Evolutionary conservation across 2,888 invertebrate genomes (phyloP).

Genomic region (Mythimna lalbum): DNA sequence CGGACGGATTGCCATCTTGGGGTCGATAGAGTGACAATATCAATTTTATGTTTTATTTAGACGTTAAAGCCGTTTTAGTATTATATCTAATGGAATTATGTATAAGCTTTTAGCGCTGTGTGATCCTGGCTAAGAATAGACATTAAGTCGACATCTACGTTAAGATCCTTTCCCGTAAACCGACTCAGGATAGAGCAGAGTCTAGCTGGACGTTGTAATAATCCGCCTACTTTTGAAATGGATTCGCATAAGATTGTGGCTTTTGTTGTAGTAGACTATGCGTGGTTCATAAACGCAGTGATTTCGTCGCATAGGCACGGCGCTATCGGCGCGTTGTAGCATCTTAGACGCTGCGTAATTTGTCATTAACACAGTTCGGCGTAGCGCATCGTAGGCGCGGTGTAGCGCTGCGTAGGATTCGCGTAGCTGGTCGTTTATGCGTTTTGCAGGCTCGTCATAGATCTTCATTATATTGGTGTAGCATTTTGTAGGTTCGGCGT

Average conservation of each 20-base stretch:
- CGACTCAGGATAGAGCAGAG: slow-evolving; percentile 12
- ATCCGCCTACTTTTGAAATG: neutral
- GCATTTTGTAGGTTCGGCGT: neutral
- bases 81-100: slow-evolving; percentile 48
- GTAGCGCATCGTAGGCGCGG: neutral
- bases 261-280: neutral
- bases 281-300: neutral
- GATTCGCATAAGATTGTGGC: neutral
- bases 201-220: neutral
- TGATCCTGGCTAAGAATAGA: slow-evolving; percentile 28
- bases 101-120: slow-evolving; percentile 37
- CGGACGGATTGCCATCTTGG: slow-evolving; percentile 55
- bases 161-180: neutral
- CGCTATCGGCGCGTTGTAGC: no score
- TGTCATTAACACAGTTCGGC: neutral
- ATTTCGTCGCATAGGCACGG: neutral
- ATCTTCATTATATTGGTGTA: neutral
- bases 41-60: slow-evolving; percentile 60
- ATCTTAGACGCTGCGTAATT: neutral
- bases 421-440: neutral
- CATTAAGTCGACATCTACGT: slow-evolving; percentile 23
- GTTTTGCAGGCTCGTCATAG: neutral
- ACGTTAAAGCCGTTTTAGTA: slow-evolving; percentile 58
- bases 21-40: slow-evolving; percentile 56
- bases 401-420: neutral